Conservation (phyloP, 2,888 invertebrate genomes). For the Arge pagana region DNA sequence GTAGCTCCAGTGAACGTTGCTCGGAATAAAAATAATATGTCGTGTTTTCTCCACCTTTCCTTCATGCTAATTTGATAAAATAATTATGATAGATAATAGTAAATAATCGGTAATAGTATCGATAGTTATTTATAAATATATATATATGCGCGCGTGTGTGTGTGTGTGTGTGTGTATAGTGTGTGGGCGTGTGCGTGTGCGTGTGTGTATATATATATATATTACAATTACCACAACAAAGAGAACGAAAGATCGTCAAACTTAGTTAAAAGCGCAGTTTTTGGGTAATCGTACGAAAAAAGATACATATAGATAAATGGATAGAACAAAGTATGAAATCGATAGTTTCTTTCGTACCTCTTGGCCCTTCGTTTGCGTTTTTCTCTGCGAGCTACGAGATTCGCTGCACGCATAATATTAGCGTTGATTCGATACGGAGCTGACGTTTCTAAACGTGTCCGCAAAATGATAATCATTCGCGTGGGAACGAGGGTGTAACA, state of each 20-base stretch:
- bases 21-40: conserved; percentile 23
- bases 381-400: no score
- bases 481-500: conserved; percentile 37
- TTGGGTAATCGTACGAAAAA: no score
- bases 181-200: conserved; percentile 29
- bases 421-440: no score
- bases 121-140: conserved; percentile 34
- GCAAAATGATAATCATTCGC: no score
- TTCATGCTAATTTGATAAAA: conserved; percentile 45
- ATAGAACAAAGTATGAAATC: no score
- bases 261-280: no score
- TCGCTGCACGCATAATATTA: no score
- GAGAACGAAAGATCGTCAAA: conserved; percentile 19
- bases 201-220: conserved; percentile 42
- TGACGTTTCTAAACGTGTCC: no score
- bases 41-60: conserved; percentile 25
- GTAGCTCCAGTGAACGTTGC: conserved; percentile 30
- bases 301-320: no score
- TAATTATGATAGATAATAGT: conserved; percentile 39
- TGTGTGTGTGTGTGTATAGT: conserved; percentile 30
- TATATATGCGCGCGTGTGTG: conserved; percentile 22
- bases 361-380: no score
- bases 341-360: no score
- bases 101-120: conserved; percentile 38
- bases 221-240: conserved; percentile 41